Evolutionary conservation across 2,888 invertebrate genomes (phyloP), one percentile per base, ranked within the genome.

Genomic region (Allygus modestus): DNA sequence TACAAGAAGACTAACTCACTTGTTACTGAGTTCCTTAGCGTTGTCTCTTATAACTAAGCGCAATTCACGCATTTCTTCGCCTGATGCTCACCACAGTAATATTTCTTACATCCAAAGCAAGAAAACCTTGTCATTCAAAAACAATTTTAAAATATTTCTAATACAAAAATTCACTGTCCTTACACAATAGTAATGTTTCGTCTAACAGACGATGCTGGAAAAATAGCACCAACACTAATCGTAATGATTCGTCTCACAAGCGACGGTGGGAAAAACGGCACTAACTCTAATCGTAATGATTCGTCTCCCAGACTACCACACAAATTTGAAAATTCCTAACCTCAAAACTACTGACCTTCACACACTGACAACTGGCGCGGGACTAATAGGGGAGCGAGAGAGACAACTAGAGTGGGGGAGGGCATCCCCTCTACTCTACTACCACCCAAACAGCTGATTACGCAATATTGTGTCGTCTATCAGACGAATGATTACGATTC

Each of bases 11-110:
- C n/a, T n/a, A n/a, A n/a, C n/a, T n/a, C n/a, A n/a, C n/a, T n/a
- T n/a, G n/a, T n/a, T n/a, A n/a, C n/a, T n/a, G n/a, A n/a, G n/a
- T n/a, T n/a, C n/a, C n/a, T n/a, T n/a, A n/a, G n/a, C n/a, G n/a
- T n/a, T n/a, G n/a, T n/a, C n/a, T n/a, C n/a, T n/a, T n/a, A n/a
- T n/a, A 58, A 26, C 20, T n/a, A n/a, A n/a, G n/a, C 43, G 26
- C 71, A 71, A 31, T 43, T 43, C 23, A n/a, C 31, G 71, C 82
- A 82, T 71, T 20, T 43, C 41, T 82, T 65, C n/a, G 82, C 82
- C 26, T 65, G 69, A 41, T 82, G 82, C 37, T 82, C 82, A 23
- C 23, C 23, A 37, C 82, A 82, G 20, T 37, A 37, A 33, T 17
- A n/a, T 65, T 37, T 33, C n/a, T 33, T 17, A 37, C 82, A 82